Conservation (phyloP, 2,797 vertebrate species). For the Pteronotus mesoamericanus region DNA sequence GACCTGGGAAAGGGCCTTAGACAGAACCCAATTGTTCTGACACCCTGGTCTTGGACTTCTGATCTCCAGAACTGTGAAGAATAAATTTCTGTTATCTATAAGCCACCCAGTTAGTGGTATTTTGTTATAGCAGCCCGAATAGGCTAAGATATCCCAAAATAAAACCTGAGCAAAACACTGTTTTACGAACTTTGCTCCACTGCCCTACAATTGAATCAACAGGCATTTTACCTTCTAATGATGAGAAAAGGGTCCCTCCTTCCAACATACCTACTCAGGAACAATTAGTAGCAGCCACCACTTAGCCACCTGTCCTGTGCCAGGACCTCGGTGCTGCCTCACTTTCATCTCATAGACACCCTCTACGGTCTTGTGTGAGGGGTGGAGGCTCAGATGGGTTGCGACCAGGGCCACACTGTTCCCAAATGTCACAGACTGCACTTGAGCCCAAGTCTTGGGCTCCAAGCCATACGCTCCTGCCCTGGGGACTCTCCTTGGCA, state of each 20-base stretch:
- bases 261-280: background rate
- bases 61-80: background rate
- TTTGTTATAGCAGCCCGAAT: background rate
- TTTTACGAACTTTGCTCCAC: background rate
- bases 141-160: background rate
- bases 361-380: background rate
- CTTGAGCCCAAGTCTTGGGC: background rate
- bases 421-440: background rate
- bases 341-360: background rate
- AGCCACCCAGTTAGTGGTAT: background rate
- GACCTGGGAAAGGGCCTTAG: background rate
- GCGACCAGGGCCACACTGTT: background rate
- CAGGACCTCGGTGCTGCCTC: background rate
- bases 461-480: background rate
- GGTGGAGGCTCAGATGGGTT: background rate
- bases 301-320: no score
- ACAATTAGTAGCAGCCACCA: background rate
- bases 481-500: background rate
- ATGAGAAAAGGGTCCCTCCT: background rate
- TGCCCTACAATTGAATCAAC: background rate
- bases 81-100: background rate
- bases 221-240: background rate
- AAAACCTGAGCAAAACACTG: background rate
- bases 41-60: background rate
- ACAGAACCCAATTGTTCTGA: background rate